These are phyloP conservation scores for Avahi laniger DNA, from an alignment of 2,797 vertebrate genomes.

Conservation along the genomic window DNA sequence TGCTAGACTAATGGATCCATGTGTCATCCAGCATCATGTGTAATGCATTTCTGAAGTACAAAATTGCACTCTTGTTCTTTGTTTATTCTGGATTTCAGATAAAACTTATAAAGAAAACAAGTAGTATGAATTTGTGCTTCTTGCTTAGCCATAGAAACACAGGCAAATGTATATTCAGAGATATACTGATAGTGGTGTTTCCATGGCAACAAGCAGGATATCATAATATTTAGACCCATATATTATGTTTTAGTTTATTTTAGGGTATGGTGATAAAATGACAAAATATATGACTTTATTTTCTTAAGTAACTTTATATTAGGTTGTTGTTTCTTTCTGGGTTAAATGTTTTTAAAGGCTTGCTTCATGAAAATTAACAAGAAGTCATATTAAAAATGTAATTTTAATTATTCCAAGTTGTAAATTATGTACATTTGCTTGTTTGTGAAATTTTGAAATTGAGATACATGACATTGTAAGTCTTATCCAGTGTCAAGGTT, in stretches of 20 bases:
- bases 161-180: neutral
- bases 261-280: slow-evolving; percentile 6
- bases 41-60: slow-evolving; percentile 45
- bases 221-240: slow-evolving; percentile 59
- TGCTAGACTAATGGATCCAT: neutral
- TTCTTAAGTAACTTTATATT: neutral
- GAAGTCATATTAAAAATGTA: neutral
- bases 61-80: neutral
- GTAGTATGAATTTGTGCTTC: neutral
- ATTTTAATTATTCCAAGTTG: neutral
- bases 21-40: neutral
- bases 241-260: slow-evolving; percentile 35
- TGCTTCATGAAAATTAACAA: neutral
- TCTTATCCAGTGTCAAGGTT: neutral
- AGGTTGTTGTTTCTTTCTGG: neutral
- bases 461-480: neutral
- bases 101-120: neutral
- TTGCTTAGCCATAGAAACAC: slow-evolving; percentile 34
- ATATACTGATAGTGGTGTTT: neutral
- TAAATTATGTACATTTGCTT: neutral
- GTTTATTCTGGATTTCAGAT: neutral
- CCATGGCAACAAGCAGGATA: slow-evolving; percentile 14
- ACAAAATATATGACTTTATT: slow-evolving; percentile 10
- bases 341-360: slow-evolving; percentile 9
- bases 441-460: neutral